Base-by-base conservation (phyloP, 2,888 invertebrate genomes). In the Empis stercorea region DNA sequence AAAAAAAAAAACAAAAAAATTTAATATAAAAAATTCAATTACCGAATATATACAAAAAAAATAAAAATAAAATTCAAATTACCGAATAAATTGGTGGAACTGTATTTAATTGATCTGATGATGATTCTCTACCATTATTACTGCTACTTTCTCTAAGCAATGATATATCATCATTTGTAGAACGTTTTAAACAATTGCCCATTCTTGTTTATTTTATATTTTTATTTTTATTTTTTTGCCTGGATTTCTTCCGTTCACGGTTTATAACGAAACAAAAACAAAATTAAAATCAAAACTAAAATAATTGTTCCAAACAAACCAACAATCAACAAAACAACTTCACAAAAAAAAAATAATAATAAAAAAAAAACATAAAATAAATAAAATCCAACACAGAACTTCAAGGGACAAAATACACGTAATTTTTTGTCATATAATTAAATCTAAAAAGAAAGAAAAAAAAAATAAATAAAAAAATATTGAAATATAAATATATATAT, bases 141-240 rank as follows among this genome's bases (percentile, higher is more conserved):
- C 70, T 75, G 40, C 78, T 78, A 61, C 70, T 76, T 48, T 77
- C 78, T 54, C 78, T 70, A 51, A 79, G 61, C 46, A 79, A 68
- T 45, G 79, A 79, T 58, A 79, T 77, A 65, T 79, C 79, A 64
- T 79, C 79, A 47, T 76, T 73, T 53, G 75, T 75, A 49, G 74
- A 74, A 54, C 80, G 75, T 69, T 81, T 81, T 55, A 83, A 71
- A 61, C 82, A 82, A 68, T 83, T 83, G 59, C 82, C 82, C 82
- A 83, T 83, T 59, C 7, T 34, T 34, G 9, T 27, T 27, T 20
- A 20, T 20, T 20, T 20, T 5, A 20, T 20, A 4, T 20, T 20
- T 3, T 20, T n/a, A n/a, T n/a, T n/a, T n/a, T n/a, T n/a, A n/a
- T n/a, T n/a, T n/a, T n/a, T n/a, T n/a, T n/a, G n/a, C n/a, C n/a